Base-by-base conservation (phyloP, 2,113 vertebrate species). In the Etia nguti region DNA sequence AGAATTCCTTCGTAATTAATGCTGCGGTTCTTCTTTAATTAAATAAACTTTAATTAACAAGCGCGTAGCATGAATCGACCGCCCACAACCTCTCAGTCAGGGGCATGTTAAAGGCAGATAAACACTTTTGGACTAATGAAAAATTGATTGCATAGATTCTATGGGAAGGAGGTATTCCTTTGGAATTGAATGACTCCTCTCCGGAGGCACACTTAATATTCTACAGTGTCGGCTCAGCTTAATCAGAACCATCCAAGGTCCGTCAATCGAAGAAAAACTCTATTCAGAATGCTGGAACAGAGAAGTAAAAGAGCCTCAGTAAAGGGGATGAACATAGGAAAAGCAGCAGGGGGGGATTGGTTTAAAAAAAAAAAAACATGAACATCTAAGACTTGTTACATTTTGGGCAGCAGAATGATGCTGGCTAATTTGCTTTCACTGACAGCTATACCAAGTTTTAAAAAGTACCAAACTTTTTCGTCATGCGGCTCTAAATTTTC, bases 41-140 rank as follows among this genome's bases (percentile, higher is more conserved):
- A 98, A 99, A 98, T 98, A 97, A 97, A 97, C 96, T 97, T 98
- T 98, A 99, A 99, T 99, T 99, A 99, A 98, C 98, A 98, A 98
- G 96, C 96, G 95, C 95, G 95, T 96, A 96, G 97, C 96, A 95
- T 96, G 97, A 96, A 99, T 98, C 97, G 98, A 98, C 97, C 96
- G 96, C 97, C 92, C 89, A 86, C 92, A 87, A 84, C 91, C 94
- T 85, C 85, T 84, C 48, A 95, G 95, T 94, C 96, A 97, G 97
- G 97, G 95, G 98, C 97, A 96, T 99, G 98, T 96, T 98, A 96
- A 97, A 97, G 92, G 96, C 97, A 98, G 99, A 99, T 99, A 99
- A 99, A 99, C 98, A 99, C 98, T 97, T 97, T 97, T 95, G 94
- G 95, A 94, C 96, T 99, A 99, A 99, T 99, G 99, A 98, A 99